phyloP scores from a whole-genome alignment of 2,113 vertebrate species.

The Cottus gobio region DNA sequence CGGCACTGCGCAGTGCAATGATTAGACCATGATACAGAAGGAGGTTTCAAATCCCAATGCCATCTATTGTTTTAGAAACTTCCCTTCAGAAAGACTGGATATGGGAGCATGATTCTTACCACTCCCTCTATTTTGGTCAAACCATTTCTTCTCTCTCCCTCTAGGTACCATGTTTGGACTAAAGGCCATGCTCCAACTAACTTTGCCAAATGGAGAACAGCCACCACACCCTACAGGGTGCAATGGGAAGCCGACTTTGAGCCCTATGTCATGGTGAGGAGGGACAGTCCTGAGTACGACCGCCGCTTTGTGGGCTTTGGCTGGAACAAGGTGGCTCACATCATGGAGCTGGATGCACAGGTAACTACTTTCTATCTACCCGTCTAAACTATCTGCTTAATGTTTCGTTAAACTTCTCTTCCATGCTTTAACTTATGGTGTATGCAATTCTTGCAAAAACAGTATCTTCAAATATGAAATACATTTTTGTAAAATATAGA shows the following conservation, averaged over 20 bases:
- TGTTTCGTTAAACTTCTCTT: neutral
- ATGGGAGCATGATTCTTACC: neutral
- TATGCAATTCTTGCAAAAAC: neutral
- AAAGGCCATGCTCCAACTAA: slow-evolving; percentile 98
- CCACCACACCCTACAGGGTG: slow-evolving; percentile 95
- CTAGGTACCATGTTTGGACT: slow-evolving; percentile 98
- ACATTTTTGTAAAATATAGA: neutral
- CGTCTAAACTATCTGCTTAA: too few species aligned
- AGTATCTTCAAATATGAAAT: neutral
- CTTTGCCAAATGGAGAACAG: slow-evolving; percentile 98
- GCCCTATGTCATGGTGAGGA: slow-evolving; percentile 96
- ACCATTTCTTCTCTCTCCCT: neutral
- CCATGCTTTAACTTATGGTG: neutral
- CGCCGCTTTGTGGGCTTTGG: slow-evolving; percentile 98
- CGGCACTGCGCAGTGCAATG: too few species aligned
- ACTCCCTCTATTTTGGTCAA: neutral
- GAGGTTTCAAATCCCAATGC: neutral
- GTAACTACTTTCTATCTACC: slow-evolving; percentile 68
- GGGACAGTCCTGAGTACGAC: slow-evolving; percentile 96
- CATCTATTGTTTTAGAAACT: neutral
- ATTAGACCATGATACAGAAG: neutral
- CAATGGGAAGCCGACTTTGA: slow-evolving; percentile 99
- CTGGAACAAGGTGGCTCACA: slow-evolving; percentile 99
- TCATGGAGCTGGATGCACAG: slow-evolving; percentile 99
- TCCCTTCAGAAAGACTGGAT: neutral